phyloP scores from a whole-genome alignment of 2,888 invertebrate species.

The Nemoura dubitans region DNA sequence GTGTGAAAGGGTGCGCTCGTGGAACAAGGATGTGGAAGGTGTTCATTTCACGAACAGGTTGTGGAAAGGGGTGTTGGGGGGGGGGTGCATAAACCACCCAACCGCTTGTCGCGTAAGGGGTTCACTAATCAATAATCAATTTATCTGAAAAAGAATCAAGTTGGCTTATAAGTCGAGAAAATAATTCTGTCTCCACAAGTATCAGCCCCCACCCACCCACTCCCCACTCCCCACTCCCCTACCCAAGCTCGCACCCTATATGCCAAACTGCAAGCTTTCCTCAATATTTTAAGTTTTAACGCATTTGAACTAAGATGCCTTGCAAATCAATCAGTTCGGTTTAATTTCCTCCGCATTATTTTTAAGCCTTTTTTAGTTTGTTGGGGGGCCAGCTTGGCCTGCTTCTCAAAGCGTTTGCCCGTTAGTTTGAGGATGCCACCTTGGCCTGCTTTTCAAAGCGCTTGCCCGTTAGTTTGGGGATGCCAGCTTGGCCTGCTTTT shows the following conservation, averaged over 20 bases:
- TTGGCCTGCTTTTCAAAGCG: too few species aligned
- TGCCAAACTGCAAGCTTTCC: neutral
- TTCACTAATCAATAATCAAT: constrained; percentile 56
- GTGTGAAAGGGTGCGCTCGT: too few species aligned
- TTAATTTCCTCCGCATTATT: neutral
- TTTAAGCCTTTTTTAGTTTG: too few species aligned
- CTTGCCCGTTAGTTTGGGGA: too few species aligned
- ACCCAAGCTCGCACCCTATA: neutral
- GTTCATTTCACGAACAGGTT: too few species aligned
- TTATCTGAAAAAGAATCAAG: constrained; percentile 55
- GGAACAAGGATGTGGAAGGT: constrained; percentile 50
- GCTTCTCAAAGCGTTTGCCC: too few species aligned
- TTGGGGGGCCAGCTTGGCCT: too few species aligned
- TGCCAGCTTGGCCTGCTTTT: neutral
- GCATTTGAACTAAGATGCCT: neutral
- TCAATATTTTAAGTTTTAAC: neutral
- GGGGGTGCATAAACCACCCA: constrained; percentile 55
- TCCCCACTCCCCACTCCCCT: neutral
- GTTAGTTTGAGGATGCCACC: too few species aligned
- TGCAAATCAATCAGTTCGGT: neutral
- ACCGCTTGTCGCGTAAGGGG: constrained; percentile 35
- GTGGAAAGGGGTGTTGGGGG: constrained; percentile 58
- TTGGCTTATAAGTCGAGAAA: constrained; percentile 42
- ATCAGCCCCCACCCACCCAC: neutral
- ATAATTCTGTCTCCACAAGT: constrained; percentile 9